Evolutionary conservation across 2,888 invertebrate species (phyloP).

Genomic region (Colletes collaris): DNA sequence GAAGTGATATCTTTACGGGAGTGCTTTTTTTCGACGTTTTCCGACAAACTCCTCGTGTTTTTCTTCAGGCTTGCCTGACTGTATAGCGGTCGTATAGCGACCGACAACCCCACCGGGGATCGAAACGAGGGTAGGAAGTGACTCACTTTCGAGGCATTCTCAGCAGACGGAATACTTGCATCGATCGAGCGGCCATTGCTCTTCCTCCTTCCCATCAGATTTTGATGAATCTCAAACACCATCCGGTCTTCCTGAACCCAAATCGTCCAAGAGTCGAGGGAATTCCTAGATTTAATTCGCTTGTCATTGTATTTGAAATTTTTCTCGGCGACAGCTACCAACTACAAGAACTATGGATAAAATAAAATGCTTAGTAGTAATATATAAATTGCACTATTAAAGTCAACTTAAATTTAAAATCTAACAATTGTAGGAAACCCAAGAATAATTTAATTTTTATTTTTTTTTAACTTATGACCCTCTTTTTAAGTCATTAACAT

Average conservation of each 20-base stretch:
- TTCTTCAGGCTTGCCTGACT: constrained; percentile 50
- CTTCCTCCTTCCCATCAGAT: constrained; percentile 24
- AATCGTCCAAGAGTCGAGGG: no score
- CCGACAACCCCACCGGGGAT: constrained; percentile 55
- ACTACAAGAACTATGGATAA: no score
- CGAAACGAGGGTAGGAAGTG: constrained; percentile 65
- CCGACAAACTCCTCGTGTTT: constrained; percentile 56
- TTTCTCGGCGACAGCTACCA: no score
- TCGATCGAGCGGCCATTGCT: constrained; percentile 37
- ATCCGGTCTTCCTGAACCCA: neutral
- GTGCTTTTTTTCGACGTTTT: constrained; percentile 41
- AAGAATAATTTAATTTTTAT: no score
- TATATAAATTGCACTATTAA: no score
- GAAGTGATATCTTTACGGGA: constrained; percentile 66
- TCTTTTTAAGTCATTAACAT: no score
- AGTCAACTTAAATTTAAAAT: no score
- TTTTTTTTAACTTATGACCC: no score
- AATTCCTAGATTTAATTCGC: no score
- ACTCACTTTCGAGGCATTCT: constrained; percentile 62
- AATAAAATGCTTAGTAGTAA: no score
- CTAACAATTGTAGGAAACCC: no score
- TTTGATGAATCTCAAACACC: constrained; percentile 53
- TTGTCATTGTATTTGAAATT: no score
- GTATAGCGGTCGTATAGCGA: constrained; percentile 43
- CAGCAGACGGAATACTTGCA: constrained; percentile 58